These are phyloP conservation scores for Silurus lanzhouensis DNA, from an alignment of 2,797 vertebrate genomes.

Conservation along the genomic window DNA sequence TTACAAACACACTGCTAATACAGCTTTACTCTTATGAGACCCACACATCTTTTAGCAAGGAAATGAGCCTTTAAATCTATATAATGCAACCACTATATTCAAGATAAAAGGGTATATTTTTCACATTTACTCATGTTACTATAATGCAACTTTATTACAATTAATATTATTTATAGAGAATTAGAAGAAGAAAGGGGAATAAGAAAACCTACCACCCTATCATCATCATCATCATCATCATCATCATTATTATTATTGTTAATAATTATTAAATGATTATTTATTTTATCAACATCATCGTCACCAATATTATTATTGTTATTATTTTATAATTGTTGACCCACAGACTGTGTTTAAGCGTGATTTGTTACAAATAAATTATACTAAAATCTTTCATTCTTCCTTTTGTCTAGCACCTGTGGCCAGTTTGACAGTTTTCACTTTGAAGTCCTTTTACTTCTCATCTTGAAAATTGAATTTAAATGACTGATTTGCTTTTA, in stretches of 20 bases:
- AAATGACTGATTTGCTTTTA: too few species aligned
- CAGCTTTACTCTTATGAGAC: not conserved
- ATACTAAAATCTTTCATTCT: not conserved
- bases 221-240: too few species aligned
- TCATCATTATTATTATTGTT: not conserved
- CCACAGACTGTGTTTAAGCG: too few species aligned
- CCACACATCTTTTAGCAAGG: not conserved
- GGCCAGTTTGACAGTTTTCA: not conserved
- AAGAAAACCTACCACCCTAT: not conserved
- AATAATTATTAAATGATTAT: too few species aligned
- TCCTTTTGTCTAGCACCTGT: not conserved
- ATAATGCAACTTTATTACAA: not conserved
- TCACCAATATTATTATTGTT: too few species aligned
- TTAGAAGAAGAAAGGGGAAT: not conserved
- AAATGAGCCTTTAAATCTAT: not conserved
- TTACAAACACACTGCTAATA: not conserved
- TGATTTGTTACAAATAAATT: too few species aligned
- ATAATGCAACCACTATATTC: not conserved
- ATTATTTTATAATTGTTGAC: too few species aligned
- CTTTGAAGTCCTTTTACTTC: not conserved
- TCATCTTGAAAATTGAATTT: not conserved
- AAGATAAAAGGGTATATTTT: not conserved
- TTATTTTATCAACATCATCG: too few species aligned
- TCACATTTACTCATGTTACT: not conserved
- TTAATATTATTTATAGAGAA: not conserved